Percentiles rank a stretch among this genome's conserved stretches.
Evolutionary conservation across 1,140 invertebrate species (phyloP).

Genomic region (Orius insidiosus): DNA sequence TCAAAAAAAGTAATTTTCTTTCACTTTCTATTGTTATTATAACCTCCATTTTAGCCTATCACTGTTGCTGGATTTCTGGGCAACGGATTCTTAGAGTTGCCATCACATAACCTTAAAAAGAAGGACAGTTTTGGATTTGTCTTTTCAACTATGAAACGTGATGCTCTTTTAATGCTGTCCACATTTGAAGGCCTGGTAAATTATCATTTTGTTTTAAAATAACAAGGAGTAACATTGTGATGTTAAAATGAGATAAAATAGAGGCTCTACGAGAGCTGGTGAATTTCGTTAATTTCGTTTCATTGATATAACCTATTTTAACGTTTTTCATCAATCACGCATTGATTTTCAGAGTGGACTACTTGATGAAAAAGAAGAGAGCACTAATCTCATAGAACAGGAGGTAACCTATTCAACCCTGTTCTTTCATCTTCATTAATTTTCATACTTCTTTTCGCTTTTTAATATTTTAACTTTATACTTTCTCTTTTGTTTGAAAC

Average conservation of each 20-base stretch:
- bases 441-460: not conserved
- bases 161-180: slow-evolving; percentile 55
- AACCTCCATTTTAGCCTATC: slow-evolving; percentile 31
- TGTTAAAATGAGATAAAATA: not conserved
- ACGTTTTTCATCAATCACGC: not conserved
- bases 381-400: slow-evolving; percentile 22
- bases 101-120: slow-evolving; percentile 43
- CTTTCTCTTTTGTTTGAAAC: not conserved
- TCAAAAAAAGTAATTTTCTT: slow-evolving; percentile 38
- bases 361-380: slow-evolving; percentile 20
- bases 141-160: slow-evolving; percentile 50
- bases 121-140: slow-evolving; percentile 52
- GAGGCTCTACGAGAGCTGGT: not conserved
- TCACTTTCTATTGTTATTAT: not conserved
- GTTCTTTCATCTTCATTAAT: slow-evolving; percentile 4
- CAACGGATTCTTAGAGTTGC: slow-evolving; percentile 58
- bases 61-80: slow-evolving; percentile 56
- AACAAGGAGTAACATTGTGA: no score
- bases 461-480: not conserved
- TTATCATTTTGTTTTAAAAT: not conserved
- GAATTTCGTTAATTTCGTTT: slow-evolving; percentile 2
- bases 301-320: not conserved
- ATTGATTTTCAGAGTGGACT: slow-evolving; percentile 15
- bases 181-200: slow-evolving; percentile 38
- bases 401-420: slow-evolving; percentile 18